Evolutionary conservation across 1,140 invertebrate genomes (phyloP).

Genomic region (Heliconius eleuchia): DNA sequence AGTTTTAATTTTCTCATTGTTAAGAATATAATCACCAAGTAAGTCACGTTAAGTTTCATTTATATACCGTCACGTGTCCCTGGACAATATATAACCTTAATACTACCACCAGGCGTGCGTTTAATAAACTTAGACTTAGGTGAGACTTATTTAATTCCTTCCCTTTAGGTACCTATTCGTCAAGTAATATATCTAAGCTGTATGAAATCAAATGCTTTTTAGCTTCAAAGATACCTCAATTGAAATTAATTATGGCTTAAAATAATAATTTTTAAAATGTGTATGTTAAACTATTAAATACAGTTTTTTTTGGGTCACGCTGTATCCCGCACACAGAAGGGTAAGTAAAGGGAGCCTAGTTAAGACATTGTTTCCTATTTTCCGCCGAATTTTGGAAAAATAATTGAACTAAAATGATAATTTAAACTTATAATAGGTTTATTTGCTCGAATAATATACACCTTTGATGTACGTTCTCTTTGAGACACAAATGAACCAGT

Average conservation of each 20-base stretch:
- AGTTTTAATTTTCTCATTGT: neutral
- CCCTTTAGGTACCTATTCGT: neutral
- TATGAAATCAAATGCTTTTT: neutral
- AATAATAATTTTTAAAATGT: too few relatives aligned
- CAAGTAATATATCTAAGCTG: neutral
- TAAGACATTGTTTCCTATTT: too few relatives aligned
- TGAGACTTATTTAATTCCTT: slow-evolving; percentile 11
- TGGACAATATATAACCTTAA: neutral
- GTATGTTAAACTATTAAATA: too few relatives aligned
- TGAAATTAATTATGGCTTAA: too few relatives aligned
- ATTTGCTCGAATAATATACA: neutral
- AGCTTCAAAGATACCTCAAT: neutral
- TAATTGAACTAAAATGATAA: neutral
- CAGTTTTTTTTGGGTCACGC: too few relatives aligned
- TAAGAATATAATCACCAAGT: neutral
- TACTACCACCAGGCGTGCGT: neutral
- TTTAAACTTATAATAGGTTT: neutral
- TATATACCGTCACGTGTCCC: neutral
- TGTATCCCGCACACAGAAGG: too few relatives aligned
- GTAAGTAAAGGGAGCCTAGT: too few relatives aligned
- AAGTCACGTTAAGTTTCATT: neutral
- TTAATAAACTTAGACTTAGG: slow-evolving; percentile 9
- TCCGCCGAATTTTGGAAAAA: neutral
- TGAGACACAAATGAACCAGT: neutral
- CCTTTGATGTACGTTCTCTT: neutral